A percentile compares a stretch with the other conserved stretches of the same genome.
Conservation (phyloP, 2,888 invertebrate species). For the Eledone cirrhosa region DNA sequence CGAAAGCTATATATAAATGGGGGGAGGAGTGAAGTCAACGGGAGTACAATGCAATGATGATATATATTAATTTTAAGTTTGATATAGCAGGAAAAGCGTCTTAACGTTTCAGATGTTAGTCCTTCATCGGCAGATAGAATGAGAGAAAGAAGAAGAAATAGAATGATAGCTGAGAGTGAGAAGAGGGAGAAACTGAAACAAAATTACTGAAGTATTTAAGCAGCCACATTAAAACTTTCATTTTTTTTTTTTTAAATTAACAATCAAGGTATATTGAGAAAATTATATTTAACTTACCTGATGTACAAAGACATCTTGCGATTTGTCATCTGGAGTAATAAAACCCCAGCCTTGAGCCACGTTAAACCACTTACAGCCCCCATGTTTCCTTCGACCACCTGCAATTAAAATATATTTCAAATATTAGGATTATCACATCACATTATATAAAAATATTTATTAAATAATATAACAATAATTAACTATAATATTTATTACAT, state of each 20-base stretch:
- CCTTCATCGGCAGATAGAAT: too few species aligned
- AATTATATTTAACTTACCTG: conserved; percentile 75
- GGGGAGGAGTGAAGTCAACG: too few species aligned
- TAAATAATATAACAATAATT: neutral
- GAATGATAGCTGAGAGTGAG: neutral
- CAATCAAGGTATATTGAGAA: too few species aligned
- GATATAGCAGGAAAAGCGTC: too few species aligned
- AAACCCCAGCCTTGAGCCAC: conserved; percentile 96
- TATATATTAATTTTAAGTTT: too few species aligned
- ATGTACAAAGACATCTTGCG: conserved; percentile 92
- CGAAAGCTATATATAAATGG: neutral
- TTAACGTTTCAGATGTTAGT: too few species aligned
- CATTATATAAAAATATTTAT: neutral
- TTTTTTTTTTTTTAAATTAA: too few species aligned
- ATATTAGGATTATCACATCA: neutral
- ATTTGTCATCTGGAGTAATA: conserved; percentile 88
- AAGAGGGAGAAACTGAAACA: neutral
- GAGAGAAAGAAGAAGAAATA: neutral
- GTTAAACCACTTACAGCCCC: conserved; percentile 95
- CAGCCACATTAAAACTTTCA: neutral
- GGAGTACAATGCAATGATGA: too few species aligned
- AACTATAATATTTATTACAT: too few species aligned
- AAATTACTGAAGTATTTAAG: neutral
- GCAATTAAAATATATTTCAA: neutral
- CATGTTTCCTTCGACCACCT: conserved; percentile 71